A percentile compares a stretch with the other conserved stretches of the same genome.
These are phyloP conservation scores for Dicyrtomina minuta DNA, from an alignment of 2,888 invertebrate genomes.

Conservation along the genomic window DNA sequence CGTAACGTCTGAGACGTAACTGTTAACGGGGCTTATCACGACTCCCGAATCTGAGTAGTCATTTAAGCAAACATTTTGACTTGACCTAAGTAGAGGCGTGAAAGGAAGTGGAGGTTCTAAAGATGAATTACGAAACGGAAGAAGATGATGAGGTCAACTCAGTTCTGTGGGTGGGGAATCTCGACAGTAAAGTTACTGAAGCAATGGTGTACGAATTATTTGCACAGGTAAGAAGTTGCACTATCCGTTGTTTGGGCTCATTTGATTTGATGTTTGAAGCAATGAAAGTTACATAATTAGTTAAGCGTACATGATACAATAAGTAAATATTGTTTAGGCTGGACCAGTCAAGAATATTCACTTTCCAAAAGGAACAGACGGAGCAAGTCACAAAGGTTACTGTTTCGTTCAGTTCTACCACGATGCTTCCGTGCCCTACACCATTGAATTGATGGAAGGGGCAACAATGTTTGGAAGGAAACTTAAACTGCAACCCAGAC, in stretches of 20 bases:
- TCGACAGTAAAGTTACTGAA: conserved; percentile 52
- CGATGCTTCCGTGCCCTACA: conserved; percentile 52
- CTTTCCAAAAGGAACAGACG: conserved; percentile 52
- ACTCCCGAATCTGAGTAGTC: neutral
- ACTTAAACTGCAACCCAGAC: conserved; percentile 51
- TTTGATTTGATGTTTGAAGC: neutral
- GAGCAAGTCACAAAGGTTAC: no score
- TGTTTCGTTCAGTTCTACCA: conserved; percentile 51
- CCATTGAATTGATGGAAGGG: conserved; percentile 52
- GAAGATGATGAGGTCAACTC: conserved; percentile 51
- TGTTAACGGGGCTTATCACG: neutral
- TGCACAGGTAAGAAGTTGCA: conserved; percentile 45
- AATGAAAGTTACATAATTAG: neutral
- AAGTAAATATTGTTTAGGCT: conserved; percentile 40
- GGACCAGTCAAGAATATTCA: conserved; percentile 53
- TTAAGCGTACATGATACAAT: neutral
- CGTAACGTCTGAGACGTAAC: neutral
- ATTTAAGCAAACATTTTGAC: neutral
- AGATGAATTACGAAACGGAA: conserved; percentile 32
- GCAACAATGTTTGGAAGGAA: no score
- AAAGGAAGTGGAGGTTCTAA: no score
- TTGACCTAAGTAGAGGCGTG: no score
- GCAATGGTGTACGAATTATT: conserved; percentile 53
- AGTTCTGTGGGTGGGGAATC: conserved; percentile 52
- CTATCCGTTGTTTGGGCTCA: neutral